phyloP scores from a whole-genome alignment of 92 coral and sea anemone species.

The Nematostella vectensis region DNA sequence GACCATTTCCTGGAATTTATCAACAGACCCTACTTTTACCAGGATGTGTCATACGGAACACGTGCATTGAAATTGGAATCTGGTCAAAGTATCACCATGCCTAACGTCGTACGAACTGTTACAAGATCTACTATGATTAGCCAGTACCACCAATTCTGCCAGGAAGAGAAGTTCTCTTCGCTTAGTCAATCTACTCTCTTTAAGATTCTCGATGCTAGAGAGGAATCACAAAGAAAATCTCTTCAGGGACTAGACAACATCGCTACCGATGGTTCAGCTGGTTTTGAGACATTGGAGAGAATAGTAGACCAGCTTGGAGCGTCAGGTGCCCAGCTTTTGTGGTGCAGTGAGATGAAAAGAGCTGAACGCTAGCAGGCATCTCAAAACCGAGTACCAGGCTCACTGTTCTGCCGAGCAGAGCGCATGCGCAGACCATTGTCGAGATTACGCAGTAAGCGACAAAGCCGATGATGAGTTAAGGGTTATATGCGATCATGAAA shows the following conservation, averaged over 20 bases:
- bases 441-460: constrained; percentile 24
- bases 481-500: constrained; percentile 10
- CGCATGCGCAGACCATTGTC: constrained; percentile 33
- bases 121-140: constrained; percentile 39
- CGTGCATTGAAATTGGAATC: constrained; percentile 31
- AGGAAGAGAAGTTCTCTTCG: constrained; percentile 26
- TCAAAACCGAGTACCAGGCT: constrained; percentile 20
- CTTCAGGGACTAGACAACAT: constrained; percentile 32
- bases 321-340: constrained; percentile 11
- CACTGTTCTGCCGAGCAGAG: constrained; percentile 21
- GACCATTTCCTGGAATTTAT: constrained; percentile 45
- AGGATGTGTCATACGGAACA: constrained; percentile 42
- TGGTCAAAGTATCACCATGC: constrained; percentile 45
- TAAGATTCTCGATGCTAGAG: too few relatives aligned
- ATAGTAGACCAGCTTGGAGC: constrained; percentile 25
- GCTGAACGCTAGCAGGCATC: constrained; percentile 16
- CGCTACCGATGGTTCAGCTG: constrained; percentile 39
- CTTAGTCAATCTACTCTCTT: constrained; percentile 33
- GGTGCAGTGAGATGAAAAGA: constrained; percentile 16
- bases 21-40: too few relatives aligned
- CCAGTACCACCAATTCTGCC: constrained; percentile 37
- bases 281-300: constrained; percentile 17
- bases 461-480: constrained; percentile 18
- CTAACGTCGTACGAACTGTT: constrained; percentile 46
- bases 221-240: constrained; percentile 25